Evolutionary conservation across 2,113 vertebrate species (phyloP).

Genomic region (Lamprologus lemairii): DNA sequence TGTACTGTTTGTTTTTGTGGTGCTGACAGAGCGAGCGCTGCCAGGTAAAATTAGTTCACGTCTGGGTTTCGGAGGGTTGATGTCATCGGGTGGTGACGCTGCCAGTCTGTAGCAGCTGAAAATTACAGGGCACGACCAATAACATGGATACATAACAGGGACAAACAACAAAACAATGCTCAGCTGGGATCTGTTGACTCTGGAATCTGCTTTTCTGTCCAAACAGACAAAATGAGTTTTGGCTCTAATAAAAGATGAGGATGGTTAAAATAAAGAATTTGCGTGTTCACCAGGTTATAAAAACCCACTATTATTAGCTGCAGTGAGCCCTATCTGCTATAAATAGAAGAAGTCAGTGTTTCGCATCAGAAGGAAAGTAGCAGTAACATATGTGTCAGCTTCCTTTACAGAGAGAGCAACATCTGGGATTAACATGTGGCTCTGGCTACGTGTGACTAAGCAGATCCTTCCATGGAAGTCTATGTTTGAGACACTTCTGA

Average conservation of each 20-base stretch:
- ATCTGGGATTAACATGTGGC: not conserved
- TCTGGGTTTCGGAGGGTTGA: slow-evolving; percentile 2
- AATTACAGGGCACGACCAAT: slow-evolving; percentile 27
- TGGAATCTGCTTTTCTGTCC: not conserved
- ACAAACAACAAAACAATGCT: slow-evolving; percentile 16
- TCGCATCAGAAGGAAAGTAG: not conserved
- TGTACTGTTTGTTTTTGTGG: not conserved
- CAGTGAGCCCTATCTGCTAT: not conserved
- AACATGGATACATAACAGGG: slow-evolving; percentile 4
- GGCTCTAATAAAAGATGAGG: not conserved
- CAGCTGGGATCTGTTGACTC: not conserved
- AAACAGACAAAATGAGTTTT: not conserved
- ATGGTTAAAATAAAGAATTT: not conserved
- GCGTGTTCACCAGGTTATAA: not conserved
- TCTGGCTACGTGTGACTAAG: not conserved
- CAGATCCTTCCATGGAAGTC: not conserved
- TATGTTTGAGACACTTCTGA: not conserved
- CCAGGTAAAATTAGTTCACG: not conserved
- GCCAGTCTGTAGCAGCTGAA: slow-evolving; percentile 3
- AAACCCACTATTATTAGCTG: not conserved
- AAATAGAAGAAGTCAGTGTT: slow-evolving; percentile 1
- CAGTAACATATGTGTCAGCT: not conserved
- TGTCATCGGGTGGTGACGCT: not conserved
- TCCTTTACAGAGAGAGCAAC: not conserved
- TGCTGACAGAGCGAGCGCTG: not conserved